phyloP scores from a whole-genome alignment of 35 echinoderm and acorn worm species.

The Amphiura filiformis region DNA sequence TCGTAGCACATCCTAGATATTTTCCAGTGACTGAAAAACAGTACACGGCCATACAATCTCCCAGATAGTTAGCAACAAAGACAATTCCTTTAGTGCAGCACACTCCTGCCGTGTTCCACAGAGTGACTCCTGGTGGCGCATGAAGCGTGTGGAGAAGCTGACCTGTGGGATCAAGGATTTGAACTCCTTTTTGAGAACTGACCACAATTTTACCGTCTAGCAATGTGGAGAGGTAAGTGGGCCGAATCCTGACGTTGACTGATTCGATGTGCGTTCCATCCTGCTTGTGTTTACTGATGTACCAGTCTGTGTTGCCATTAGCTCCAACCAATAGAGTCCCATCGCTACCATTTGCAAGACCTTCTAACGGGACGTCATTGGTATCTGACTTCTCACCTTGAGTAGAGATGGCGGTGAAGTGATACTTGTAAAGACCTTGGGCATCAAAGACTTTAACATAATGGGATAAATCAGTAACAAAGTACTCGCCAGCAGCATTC shows the following conservation, averaged over 20 bases:
- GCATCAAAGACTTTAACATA: slow-evolving; percentile 1
- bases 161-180: background rate
- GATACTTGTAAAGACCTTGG: background rate
- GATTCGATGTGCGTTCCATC: background rate
- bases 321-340: background rate
- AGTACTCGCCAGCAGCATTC: background rate
- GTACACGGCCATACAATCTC: background rate
- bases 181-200: background rate
- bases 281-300: background rate
- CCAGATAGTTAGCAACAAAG: background rate
- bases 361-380: background rate
- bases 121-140: background rate
- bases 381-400: background rate
- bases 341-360: background rate
- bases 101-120: background rate
- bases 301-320: slow-evolving; percentile 6
- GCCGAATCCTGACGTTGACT: background rate
- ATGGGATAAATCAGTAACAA: background rate
- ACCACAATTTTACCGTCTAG: background rate
- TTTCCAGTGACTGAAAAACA: background rate
- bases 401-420: background rate
- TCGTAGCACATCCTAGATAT: background rate
- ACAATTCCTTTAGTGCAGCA: background rate
- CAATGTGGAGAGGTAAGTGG: background rate
- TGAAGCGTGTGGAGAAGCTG: background rate